Conservation (phyloP, 2,113 vertebrate species). For the Cyprinodon variegatus region DNA sequence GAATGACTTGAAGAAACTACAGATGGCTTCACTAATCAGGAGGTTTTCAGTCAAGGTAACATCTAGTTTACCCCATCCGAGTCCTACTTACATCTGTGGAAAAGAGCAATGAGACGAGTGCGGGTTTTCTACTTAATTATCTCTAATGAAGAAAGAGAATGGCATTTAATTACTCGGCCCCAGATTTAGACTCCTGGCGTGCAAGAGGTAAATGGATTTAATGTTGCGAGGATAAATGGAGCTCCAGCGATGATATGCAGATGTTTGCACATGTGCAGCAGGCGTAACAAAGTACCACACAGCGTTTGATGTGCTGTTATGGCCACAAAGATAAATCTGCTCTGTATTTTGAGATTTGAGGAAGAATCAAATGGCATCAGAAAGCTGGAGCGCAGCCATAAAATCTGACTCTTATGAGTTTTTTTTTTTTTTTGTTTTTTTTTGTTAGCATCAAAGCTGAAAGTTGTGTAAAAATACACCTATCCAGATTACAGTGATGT, state of each 20-base stretch:
- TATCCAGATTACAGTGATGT: slow-evolving; percentile 7
- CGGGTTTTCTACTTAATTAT: slow-evolving; percentile 77
- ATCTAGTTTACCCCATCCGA: slow-evolving; percentile 53
- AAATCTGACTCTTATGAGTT: slow-evolving; percentile 27
- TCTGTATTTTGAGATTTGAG: slow-evolving; percentile 15
- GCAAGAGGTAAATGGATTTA: slow-evolving; percentile 79
- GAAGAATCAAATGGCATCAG: slow-evolving; percentile 49
- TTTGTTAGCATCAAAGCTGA: slow-evolving; percentile 29
- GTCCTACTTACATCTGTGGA: slow-evolving; percentile 47
- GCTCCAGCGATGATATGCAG: slow-evolving; percentile 71
- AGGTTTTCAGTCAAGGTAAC: slow-evolving; percentile 57
- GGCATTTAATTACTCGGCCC: slow-evolving; percentile 79
- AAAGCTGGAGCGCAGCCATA: slow-evolving; percentile 27
- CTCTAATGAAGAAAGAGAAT: slow-evolving; percentile 79
- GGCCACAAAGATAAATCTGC: slow-evolving; percentile 42
- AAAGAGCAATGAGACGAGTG: slow-evolving; percentile 68
- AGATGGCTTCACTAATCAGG: slow-evolving; percentile 39
- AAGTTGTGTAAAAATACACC: slow-evolving; percentile 32
- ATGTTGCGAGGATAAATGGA: slow-evolving; percentile 77
- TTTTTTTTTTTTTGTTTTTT: too few species aligned
- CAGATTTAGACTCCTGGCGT: slow-evolving; percentile 73
- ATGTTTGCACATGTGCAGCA: slow-evolving; percentile 76
- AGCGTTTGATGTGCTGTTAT: slow-evolving; percentile 46
- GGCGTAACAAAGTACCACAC: slow-evolving; percentile 57
- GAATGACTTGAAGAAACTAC: slow-evolving; percentile 18